phyloP scores from a whole-genome alignment of 2,888 invertebrate species.

The Penaeus monodon region DNA sequence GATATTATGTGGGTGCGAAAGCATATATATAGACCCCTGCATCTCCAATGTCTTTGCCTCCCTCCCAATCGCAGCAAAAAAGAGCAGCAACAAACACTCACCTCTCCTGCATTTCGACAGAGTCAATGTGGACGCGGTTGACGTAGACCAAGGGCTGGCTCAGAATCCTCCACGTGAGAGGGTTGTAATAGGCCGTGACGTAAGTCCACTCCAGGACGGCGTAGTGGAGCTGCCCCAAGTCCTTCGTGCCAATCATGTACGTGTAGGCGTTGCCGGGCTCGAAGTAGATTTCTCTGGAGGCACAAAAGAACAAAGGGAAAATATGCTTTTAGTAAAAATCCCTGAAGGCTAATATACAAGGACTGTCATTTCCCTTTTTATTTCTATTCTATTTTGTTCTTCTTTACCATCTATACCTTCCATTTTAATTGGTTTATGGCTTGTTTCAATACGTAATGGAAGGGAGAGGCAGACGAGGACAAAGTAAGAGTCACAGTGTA shows the following conservation, averaged over 20 bases:
- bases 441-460: too few relatives aligned
- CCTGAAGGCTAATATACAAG: too few relatives aligned
- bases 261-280: slow-evolving; percentile 81
- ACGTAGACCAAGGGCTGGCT: slow-evolving; percentile 82
- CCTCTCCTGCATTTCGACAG: slow-evolving; percentile 52
- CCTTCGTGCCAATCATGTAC: slow-evolving; percentile 77
- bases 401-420: too few relatives aligned
- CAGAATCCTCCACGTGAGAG: slow-evolving; percentile 85
- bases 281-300: slow-evolving; percentile 73
- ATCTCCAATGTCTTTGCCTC: too few relatives aligned
- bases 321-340: too few relatives aligned
- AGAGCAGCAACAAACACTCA: neutral
- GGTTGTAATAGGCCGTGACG: slow-evolving; percentile 82
- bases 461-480: too few relatives aligned
- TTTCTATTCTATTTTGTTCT: too few relatives aligned
- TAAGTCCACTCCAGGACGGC: slow-evolving; percentile 85
- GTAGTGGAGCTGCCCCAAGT: slow-evolving; percentile 77
- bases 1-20: too few relatives aligned
- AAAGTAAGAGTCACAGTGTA: too few relatives aligned
- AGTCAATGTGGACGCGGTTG: slow-evolving; percentile 71
- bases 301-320: neutral
- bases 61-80: neutral
- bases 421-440: too few relatives aligned
- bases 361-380: too few relatives aligned
- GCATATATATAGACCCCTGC: too few relatives aligned